Conservation (phyloP, 2,888 invertebrate species). For the Nomada fucata region DNA sequence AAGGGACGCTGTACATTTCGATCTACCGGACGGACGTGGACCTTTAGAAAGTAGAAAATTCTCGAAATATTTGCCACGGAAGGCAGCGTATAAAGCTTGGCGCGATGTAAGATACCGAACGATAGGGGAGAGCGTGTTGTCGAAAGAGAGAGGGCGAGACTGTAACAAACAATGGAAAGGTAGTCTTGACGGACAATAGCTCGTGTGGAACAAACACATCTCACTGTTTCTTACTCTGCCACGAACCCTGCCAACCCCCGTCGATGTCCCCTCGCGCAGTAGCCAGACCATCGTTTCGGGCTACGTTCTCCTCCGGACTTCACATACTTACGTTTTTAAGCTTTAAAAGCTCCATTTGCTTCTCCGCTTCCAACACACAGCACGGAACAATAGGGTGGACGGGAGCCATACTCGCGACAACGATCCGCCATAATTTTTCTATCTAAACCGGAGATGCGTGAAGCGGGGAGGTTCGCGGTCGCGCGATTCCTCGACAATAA, state of each 20-base stretch:
- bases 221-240: slow-evolving; percentile 74
- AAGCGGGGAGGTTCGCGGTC: slow-evolving; percentile 32
- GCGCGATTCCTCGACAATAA: slow-evolving; percentile 27
- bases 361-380: slow-evolving; percentile 46
- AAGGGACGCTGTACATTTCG: background rate
- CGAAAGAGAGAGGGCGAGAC: slow-evolving; percentile 74
- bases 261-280: slow-evolving; percentile 41
- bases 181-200: slow-evolving; percentile 82
- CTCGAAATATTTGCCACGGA: slow-evolving; percentile 56
- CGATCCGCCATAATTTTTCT: slow-evolving; percentile 58
- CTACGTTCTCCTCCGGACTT: slow-evolving; percentile 56
- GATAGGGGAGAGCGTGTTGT: slow-evolving; percentile 66
- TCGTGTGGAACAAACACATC: slow-evolving; percentile 83
- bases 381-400: slow-evolving; percentile 60
- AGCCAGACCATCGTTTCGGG: slow-evolving; percentile 47
- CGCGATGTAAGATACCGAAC: slow-evolving; percentile 73
- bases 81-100: slow-evolving; percentile 58
- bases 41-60: slow-evolving; percentile 54
- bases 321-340: slow-evolving; percentile 67
- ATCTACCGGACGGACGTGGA: slow-evolving; percentile 19
- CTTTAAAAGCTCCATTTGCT: slow-evolving; percentile 67
- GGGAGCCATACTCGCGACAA: slow-evolving; percentile 39
- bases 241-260: slow-evolving; percentile 25
- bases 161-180: slow-evolving; percentile 82
- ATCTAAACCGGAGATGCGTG: slow-evolving; percentile 48